Base-by-base conservation (phyloP, 2,888 invertebrate species). In the Apocheima hispidaria region DNA sequence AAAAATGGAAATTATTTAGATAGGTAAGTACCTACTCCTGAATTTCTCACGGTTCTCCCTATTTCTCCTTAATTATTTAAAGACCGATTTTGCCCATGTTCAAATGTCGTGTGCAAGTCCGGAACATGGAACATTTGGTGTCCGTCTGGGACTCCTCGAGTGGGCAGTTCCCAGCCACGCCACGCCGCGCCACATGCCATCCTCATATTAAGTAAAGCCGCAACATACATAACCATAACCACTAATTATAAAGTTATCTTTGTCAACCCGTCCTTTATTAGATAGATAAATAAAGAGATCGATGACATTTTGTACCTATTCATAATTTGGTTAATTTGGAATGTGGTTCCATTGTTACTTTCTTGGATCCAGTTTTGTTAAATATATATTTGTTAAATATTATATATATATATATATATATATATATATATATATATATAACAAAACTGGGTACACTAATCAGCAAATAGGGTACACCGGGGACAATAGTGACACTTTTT, bases 191-290 rank as follows among this genome's bases (percentile, higher is more conserved):
- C 83, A 82, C 86, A 85, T 86, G 86, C 81, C 72, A 84, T 83
- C 71, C 72, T 76, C 81, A 79, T 84, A 86, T 86, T 86, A 86
- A 41, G 43, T 61, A 46, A 68, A 77, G 70, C 81, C 81, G 57
- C 81, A 77, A 70, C 61, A 63, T 75, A 80, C n/a, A n/a, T n/a
- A n/a, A n/a, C n/a, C n/a, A n/a, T 74, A 81, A 87, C 88, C 86
- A 80, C 86, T 84, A 87, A 86, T 87, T 87, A 83, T 75, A 73
- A 81, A 75, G 74, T 79, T 83, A 84, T 82, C 84, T 51, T 83
- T 84, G 83, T 85, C 83, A 86, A 84, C 83, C 78, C 78, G 66
- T 78, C 78, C 75, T 72, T 36, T 4, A 2, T 18, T 36, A 16
- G 36, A 9, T 12, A 18, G 9, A 7, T 10, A 7, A 30, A 10